A percentile compares a stretch with the other conserved stretches of the same genome.
phyloP scores from a whole-genome alignment of 2,113 vertebrate genomes.

The Plectropomus leopardus region DNA sequence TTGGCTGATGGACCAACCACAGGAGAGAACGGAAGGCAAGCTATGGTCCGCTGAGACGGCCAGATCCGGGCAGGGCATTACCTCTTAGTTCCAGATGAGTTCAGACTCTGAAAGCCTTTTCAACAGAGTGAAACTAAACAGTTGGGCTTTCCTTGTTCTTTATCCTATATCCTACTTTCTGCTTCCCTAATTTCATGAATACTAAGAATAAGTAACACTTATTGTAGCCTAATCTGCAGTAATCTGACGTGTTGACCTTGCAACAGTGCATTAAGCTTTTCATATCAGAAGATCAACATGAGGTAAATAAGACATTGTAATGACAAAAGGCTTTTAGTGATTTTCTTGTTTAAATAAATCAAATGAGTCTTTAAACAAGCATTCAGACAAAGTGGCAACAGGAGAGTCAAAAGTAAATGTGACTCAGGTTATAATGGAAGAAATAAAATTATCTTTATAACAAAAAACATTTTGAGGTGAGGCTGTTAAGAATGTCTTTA shows the following conservation, averaged over 20 bases:
- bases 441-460: not conserved
- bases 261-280: not conserved
- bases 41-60: conserved; percentile 31
- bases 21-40: conserved; percentile 44
- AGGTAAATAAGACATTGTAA: not conserved
- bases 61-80: conserved; percentile 40
- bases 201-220: conserved; percentile 2
- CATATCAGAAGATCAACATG: not conserved
- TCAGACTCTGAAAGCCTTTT: conserved; percentile 53
- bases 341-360: not conserved
- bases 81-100: conserved; percentile 66
- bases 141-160: not conserved
- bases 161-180: not conserved
- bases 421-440: not conserved
- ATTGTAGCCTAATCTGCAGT: not conserved
- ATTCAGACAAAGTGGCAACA: not conserved
- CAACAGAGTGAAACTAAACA: conserved; percentile 32
- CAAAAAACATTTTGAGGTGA: not conserved
- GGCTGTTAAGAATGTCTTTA: not conserved
- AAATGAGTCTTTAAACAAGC: not conserved
- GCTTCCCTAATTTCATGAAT: not conserved
- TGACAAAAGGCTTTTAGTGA: not conserved
- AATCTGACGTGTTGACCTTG: conserved; percentile 31
- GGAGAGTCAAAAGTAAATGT: not conserved
- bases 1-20: conserved; percentile 56